phyloP scores from a whole-genome alignment of 2,797 vertebrate genomes.

The Clarias laeviceps region DNA sequence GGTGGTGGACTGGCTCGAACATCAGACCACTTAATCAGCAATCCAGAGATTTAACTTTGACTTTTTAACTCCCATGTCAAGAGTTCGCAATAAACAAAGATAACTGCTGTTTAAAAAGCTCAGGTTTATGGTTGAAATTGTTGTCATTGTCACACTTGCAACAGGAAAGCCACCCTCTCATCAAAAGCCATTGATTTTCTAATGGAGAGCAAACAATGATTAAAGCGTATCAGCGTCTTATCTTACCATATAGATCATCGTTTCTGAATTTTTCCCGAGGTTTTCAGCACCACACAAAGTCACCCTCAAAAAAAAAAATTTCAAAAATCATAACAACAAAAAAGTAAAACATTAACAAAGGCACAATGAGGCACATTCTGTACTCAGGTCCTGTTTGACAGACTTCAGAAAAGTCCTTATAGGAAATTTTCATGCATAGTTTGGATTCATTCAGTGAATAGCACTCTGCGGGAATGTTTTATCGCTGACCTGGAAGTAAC shows the following conservation, averaged over 20 bases:
- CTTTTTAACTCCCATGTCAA: slow-evolving; percentile 74
- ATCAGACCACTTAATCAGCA: no score
- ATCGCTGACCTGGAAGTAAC: slow-evolving; percentile 66
- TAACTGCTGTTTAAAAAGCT: slow-evolving; percentile 76
- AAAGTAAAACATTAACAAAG: slow-evolving; percentile 67
- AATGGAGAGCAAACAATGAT: slow-evolving; percentile 82
- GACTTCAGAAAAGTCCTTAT: slow-evolving; percentile 7
- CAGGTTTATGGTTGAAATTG: slow-evolving; percentile 78
- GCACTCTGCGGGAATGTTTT: slow-evolving; percentile 14
- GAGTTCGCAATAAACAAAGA: slow-evolving; percentile 74
- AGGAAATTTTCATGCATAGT: slow-evolving; percentile 12
- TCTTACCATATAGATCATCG: slow-evolving; percentile 77
- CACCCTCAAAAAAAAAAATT: slow-evolving; percentile 66
- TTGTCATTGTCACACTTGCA: slow-evolving; percentile 80
- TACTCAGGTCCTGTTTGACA: not conserved
- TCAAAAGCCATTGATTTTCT: slow-evolving; percentile 85
- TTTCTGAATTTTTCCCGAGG: slow-evolving; percentile 73
- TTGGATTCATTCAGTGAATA: slow-evolving; percentile 18
- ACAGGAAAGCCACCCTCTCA: slow-evolving; percentile 79
- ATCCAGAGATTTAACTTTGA: no score
- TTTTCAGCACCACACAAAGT: slow-evolving; percentile 71
- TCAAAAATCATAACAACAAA: slow-evolving; percentile 59
- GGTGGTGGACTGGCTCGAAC: no score
- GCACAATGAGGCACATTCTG: slow-evolving; percentile 4
- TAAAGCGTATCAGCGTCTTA: slow-evolving; percentile 81